Conservation (phyloP, 2,888 invertebrate species). For the Masnerella sp. region DNA sequence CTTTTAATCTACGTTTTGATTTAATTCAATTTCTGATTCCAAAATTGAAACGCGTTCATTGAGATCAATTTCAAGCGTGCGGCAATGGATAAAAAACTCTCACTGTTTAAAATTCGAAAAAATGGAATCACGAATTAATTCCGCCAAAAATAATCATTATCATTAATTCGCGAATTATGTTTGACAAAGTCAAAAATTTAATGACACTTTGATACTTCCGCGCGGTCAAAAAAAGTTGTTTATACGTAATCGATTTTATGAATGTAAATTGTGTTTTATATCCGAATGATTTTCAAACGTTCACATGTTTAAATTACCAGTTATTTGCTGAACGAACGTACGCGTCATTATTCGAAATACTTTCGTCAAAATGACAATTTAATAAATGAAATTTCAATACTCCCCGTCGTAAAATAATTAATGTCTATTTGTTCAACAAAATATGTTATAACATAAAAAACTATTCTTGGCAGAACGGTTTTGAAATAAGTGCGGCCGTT, state of each 20-base stretch:
- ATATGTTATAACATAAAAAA: background rate
- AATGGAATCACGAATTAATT: no score
- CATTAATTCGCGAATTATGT: no score
- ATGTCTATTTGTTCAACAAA: constrained; percentile 24
- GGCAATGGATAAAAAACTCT: no score
- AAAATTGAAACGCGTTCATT: no score
- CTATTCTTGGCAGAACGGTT: background rate
- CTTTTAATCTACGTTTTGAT: no score
- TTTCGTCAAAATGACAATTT: constrained; percentile 25
- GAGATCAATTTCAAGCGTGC: no score
- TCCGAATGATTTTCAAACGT: constrained; percentile 10
- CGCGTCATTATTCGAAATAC: constrained; percentile 7
- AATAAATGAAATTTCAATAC: constrained; percentile 33
- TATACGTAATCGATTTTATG: constrained; percentile 27
- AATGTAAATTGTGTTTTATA: constrained; percentile 38
- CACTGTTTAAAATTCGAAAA: no score
- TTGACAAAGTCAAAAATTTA: no score
- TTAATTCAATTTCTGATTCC: no score
- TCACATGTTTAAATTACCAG: constrained; percentile 24
- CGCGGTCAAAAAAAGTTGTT: no score
- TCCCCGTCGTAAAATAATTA: constrained; percentile 21
- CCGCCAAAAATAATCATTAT: no score
- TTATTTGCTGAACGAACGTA: constrained; percentile 17
- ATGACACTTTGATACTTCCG: no score
- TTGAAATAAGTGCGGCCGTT: background rate